Percentiles rank a stretch among this genome's conserved stretches.
Evolutionary conservation across 2,113 vertebrate species (phyloP).

Genomic region (Serilophus lunatus): DNA sequence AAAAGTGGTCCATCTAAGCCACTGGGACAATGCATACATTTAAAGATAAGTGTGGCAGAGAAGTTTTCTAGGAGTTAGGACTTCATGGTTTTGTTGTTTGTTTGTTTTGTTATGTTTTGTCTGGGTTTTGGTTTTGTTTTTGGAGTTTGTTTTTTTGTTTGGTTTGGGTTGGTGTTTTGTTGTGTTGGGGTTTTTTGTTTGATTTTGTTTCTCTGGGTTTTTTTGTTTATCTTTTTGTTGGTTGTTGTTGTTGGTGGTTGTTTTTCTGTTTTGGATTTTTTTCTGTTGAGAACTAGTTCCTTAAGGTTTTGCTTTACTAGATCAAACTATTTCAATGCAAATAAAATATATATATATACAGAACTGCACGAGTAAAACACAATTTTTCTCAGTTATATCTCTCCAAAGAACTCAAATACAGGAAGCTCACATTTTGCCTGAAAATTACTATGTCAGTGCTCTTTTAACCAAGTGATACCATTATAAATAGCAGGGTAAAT

Average conservation of each 20-base stretch:
- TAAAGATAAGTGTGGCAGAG: not conserved
- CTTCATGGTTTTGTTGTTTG: not conserved
- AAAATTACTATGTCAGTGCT: not conserved
- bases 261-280: not conserved
- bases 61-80: not conserved
- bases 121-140: too few species aligned
- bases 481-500: not conserved
- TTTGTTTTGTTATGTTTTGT: not conserved
- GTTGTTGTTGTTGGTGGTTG: too few species aligned
- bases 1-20: not conserved
- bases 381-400: not conserved
- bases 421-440: not conserved
- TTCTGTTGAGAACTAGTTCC: not conserved
- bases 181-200: not conserved
- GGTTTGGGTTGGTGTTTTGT: too few species aligned
- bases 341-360: not conserved
- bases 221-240: too few species aligned
- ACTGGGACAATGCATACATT: accelerated
- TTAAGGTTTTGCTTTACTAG: not conserved
- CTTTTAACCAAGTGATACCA: not conserved
- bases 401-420: not conserved
- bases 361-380: not conserved
- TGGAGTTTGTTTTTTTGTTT: not conserved
- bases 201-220: not conserved
- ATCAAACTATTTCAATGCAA: not conserved